A percentile compares a stretch with the other conserved stretches of the same genome.
Evolutionary conservation across 2,797 vertebrate genomes (phyloP).

Genomic region (Pantherophis vulpinus): DNA sequence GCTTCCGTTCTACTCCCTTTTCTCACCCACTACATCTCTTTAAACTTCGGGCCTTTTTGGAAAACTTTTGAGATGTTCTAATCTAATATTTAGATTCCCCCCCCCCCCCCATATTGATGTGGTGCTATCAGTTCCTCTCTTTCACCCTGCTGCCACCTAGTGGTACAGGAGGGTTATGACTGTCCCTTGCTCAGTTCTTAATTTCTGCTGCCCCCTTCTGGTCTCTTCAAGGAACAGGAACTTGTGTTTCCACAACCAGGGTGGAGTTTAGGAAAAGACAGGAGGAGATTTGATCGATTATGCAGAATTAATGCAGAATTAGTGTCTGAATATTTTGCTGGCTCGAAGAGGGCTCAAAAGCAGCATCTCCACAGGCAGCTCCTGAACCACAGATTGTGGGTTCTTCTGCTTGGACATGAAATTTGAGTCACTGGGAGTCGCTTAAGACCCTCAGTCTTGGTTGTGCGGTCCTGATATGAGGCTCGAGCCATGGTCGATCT

Average conservation of each 20-base stretch:
- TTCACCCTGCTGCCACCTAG: background rate
- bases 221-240: background rate
- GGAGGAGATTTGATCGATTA: background rate
- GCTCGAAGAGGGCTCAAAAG: background rate
- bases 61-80: background rate
- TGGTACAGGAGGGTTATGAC: background rate
- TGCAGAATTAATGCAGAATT: background rate
- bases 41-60: background rate
- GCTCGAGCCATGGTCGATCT: background rate
- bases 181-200: background rate
- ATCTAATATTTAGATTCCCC: background rate
- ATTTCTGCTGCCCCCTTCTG: background rate
- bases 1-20: background rate
- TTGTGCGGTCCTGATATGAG: background rate
- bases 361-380: background rate
- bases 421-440: background rate
- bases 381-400: background rate
- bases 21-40: background rate
- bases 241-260: background rate
- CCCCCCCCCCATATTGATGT: fast-evolving
- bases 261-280: background rate
- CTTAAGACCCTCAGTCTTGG: background rate
- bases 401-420: background rate
- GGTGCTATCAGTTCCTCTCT: background rate
- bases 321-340: background rate